Evolutionary conservation across 1,140 invertebrate species (phyloP), one percentile per base, ranked within the genome.

Genomic region (Phortica variegata): DNA sequence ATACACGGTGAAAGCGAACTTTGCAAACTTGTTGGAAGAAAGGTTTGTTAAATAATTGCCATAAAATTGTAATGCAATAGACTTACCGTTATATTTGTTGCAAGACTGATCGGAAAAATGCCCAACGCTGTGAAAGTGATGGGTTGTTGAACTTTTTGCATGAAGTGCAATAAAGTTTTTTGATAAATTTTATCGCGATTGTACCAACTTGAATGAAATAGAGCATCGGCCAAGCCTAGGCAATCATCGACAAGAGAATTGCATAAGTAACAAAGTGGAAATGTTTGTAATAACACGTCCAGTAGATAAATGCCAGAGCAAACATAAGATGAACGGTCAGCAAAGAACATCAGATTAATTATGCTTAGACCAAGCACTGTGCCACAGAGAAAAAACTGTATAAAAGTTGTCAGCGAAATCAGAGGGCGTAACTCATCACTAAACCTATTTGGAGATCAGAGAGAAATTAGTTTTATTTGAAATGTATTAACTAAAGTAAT

Each of bases 121-220:
- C 12, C 18, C 13, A 38, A 9, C 17, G 36, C 36, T 17, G 3
- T 16, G 18, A 38, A 38, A 3, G 6, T 38, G 3, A 38, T 38
- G 13, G 36, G 36, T 38, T 38, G 15, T 38, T 38, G 36, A 8
- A 38, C 15, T 8, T 38, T 38, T 38, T 38, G 36, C 36, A 38
- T 5, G 18, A 38, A 38, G 8, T 38, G 17, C 13, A 38, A 5
- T 17, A 38, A 19, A 17, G 10, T 38, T 18, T 38, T 38, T 17
- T 38, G 16, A 38, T 38, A 38, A 8, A 13, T 13, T 38, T 38
- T 13, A 3, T 38, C 36, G 7, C 18, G 13, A 8, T 38, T 8
- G 3, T 3, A 5, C 36, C 36, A 38, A 12, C 6, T 8, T 6
- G 13, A 38, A 38, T 17, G 17, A 18, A 38, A 38, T 7, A 38